A percentile compares a stretch with the other conserved stretches of the same genome.
phyloP scores from a whole-genome alignment of 2,888 invertebrate species.

The Drosophila birchii region DNA sequence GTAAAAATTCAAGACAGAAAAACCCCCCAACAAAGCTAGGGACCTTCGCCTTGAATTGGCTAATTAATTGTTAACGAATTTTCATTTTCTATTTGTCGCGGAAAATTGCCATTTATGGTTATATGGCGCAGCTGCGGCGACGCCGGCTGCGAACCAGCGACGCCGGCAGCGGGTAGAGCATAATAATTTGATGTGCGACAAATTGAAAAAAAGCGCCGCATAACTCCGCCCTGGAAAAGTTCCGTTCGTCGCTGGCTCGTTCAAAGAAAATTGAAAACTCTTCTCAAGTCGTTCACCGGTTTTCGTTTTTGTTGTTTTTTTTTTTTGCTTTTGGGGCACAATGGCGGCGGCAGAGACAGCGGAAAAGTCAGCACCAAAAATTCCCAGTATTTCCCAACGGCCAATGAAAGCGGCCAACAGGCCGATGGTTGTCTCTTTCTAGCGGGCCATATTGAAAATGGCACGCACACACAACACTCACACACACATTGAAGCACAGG shows the following conservation, averaged over 20 bases:
- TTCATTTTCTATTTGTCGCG: constrained; percentile 73
- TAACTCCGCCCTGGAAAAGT: constrained; percentile 83
- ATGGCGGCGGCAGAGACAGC: constrained; percentile 11
- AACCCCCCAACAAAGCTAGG: not conserved
- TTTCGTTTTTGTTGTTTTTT: constrained; percentile 42
- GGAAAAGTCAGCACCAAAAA: constrained; percentile 34
- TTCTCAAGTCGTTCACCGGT: constrained; percentile 61
- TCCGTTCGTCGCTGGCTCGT: constrained; percentile 12
- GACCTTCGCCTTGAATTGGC: constrained; percentile 33
- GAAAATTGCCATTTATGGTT: constrained; percentile 77
- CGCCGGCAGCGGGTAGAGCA: constrained; percentile 62
- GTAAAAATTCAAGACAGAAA: not conserved
- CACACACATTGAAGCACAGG: constrained; percentile 7
- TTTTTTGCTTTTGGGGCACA: constrained; percentile 43
- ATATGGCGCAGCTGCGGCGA: constrained; percentile 49
- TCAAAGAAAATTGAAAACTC: constrained; percentile 77
- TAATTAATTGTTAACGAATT: constrained; percentile 79
- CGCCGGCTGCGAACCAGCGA: constrained; percentile 37
- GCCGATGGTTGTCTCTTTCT: constrained; percentile 59
- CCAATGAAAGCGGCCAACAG: constrained; percentile 52
- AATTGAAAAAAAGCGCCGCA: constrained; percentile 81
- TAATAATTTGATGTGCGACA: constrained; percentile 83
- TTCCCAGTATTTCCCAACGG: constrained; percentile 74
- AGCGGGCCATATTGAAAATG: constrained; percentile 73
- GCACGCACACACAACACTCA: constrained; percentile 39